Evolutionary conservation across 2,797 vertebrate species (phyloP), one percentile per base, ranked within the genome.

Genomic region (Trachurus trachurus): DNA sequence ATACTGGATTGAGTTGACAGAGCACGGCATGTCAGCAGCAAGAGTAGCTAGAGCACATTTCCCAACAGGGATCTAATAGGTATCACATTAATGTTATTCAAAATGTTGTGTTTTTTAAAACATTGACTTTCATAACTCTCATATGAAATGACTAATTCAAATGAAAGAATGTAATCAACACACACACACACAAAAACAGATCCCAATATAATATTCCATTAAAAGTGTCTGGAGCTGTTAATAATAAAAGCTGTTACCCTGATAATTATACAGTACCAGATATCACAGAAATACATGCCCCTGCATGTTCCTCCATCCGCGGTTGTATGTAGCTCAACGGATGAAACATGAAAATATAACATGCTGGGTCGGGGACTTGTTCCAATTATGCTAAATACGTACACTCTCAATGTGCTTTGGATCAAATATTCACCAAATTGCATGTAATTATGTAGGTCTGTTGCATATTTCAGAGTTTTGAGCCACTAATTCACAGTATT

Each of bases 191-290:
- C 17, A 21, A 65, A 5, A 34, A 9, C 26, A 63, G 26, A 65
- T 67, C 69, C 64, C 15, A 68, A 34, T 47, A 60, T 53, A 66
- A 37, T 54, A 4, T 66, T 58, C 40, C 19, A 69, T 80, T 66
- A 77, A 68, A 17, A 60, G 2, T 37, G 56, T 68, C 50, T 75
- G 45, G 53, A 68, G 69, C 50, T 54, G 67, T 66, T 74, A 40
- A 81, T 75, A 54, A 53, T 72, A 11, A 78, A 71, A 74, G 63
- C 50, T 61, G 65, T 61, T 66, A 72, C 34, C 21, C 57, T 79
- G 74, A 76, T 85, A 62, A 85, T 85, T 67, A 58, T 21, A 69
- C 71, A 54, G 39, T 8, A 3, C 9, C 21, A 57, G 19, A n/a
- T 54, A 10, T 59, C 53, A 59, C 49, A 56, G 21, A 31, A 34